These are phyloP conservation scores for Saimiri boliviensis DNA, from an alignment of 2,113 vertebrate species.

Conservation along the genomic window DNA sequence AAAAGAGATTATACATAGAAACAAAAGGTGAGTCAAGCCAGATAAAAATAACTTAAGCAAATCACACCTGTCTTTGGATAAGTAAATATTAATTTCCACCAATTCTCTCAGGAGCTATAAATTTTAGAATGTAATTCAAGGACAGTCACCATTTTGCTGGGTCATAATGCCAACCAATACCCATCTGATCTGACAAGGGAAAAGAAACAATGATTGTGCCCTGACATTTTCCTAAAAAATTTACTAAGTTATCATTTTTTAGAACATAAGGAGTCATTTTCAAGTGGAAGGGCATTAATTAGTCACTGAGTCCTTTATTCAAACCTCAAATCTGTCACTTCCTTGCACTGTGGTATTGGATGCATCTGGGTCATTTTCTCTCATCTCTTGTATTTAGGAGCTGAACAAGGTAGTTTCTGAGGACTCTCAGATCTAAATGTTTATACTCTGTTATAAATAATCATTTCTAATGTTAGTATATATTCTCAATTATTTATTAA, in stretches of 20 bases:
- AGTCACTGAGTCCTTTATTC: not conserved
- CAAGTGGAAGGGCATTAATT: not conserved
- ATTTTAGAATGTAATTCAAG: slow-evolving; percentile 35
- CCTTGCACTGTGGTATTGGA: not conserved
- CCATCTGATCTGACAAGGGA: not conserved
- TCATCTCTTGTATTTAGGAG: not conserved
- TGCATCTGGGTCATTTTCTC: not conserved
- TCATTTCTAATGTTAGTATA: not conserved
- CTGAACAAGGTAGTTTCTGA: not conserved
- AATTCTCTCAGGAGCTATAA: not conserved
- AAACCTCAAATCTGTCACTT: not conserved
- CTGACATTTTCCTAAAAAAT: not conserved
- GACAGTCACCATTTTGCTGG: not conserved
- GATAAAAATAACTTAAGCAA: not conserved
- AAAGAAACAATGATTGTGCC: not conserved
- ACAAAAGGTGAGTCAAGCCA: not conserved
- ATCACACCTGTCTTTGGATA: not conserved
- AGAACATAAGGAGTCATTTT: not conserved
- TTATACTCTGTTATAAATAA: not conserved
- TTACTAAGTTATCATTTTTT: not conserved
- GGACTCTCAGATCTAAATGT: not conserved
- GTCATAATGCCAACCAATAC: not conserved
- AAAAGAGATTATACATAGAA: not conserved
- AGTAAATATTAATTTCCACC: slow-evolving; percentile 27
- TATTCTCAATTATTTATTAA: not conserved